Percentiles rank a stretch among this genome's conserved stretches.
Evolutionary conservation across 2,113 vertebrate species (phyloP).

Genomic region (Talpa occidentalis): DNA sequence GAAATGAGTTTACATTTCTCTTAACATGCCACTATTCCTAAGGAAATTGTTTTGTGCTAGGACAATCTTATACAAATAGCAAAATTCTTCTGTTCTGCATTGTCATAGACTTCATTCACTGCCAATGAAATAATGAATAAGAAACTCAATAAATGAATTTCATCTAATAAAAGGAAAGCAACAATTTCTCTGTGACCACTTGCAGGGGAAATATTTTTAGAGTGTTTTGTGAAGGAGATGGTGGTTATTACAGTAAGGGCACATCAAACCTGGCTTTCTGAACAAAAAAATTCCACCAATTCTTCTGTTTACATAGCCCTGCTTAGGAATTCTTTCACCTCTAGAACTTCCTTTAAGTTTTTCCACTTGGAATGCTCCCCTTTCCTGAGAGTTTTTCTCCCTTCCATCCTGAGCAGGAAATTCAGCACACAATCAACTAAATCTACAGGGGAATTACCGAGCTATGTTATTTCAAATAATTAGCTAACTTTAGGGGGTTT

Average conservation of each 20-base stretch:
- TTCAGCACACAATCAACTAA: background rate
- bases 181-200: background rate
- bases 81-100: background rate
- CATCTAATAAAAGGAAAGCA: background rate
- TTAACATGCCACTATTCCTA: background rate
- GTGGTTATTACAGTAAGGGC: background rate
- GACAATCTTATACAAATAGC: background rate
- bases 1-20: background rate
- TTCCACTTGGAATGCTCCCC: background rate
- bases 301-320: constrained; percentile 37
- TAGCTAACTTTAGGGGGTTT: constrained; percentile 43
- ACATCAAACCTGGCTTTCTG: background rate
- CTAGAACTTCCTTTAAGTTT: background rate
- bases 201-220: constrained; percentile 1
- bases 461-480: constrained; percentile 37
- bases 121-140: background rate
- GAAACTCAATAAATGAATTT: background rate
- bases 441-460: constrained; percentile 13
- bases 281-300: constrained; percentile 33
- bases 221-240: background rate
- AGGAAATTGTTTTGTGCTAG: background rate
- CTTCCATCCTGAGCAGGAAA: constrained; percentile 1
- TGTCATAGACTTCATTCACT: background rate
- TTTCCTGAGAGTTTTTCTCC: background rate
- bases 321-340: constrained; percentile 42